Percentiles rank a stretch among this genome's conserved stretches.
phyloP scores from a whole-genome alignment of 2,888 invertebrate species.

The Tricholauxania praeusta region DNA sequence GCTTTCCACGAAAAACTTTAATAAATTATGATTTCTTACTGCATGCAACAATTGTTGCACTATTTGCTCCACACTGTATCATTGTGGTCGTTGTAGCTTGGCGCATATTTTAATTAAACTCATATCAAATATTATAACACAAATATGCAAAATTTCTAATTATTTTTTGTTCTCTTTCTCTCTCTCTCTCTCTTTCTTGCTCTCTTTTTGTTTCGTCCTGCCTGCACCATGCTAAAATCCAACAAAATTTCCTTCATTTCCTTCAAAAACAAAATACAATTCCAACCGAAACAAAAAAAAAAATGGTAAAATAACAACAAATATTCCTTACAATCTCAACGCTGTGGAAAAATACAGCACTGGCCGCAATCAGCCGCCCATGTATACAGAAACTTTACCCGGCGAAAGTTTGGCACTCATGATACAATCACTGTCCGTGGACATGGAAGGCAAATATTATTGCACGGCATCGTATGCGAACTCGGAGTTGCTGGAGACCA shows the following conservation, averaged over 20 bases:
- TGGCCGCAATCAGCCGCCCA: slow-evolving; percentile 70
- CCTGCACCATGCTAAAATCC: not conserved
- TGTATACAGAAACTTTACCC: slow-evolving; percentile 77
- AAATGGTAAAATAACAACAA: slow-evolving; percentile 2
- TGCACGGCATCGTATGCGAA: slow-evolving; percentile 85
- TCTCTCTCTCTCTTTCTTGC: slow-evolving; percentile 15
- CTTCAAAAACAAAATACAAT: slow-evolving; percentile 2
- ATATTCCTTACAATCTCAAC: slow-evolving; percentile 17
- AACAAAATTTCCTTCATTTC: not conserved
- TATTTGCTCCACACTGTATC: slow-evolving; percentile 11
- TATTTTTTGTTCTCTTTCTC: slow-evolving; percentile 34
- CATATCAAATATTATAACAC: slow-evolving; percentile 17
- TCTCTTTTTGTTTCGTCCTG: not conserved
- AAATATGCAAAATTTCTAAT: slow-evolving; percentile 36
- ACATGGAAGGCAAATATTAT: slow-evolving; percentile 85
- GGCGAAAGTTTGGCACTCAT: slow-evolving; percentile 79
- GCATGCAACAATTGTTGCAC: not conserved
- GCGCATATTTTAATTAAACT: slow-evolving; percentile 17
- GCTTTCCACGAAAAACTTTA: not conserved
- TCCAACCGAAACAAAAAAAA: slow-evolving; percentile 11
- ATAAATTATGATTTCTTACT: not conserved
- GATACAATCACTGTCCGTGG: slow-evolving; percentile 79
- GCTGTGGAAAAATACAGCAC: slow-evolving; percentile 47
- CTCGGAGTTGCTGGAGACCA: slow-evolving; percentile 75
- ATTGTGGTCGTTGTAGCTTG: not conserved